These are phyloP conservation scores for Lordiphosa clarofinis DNA, from an alignment of 1,140 invertebrate genomes.

Conservation along the genomic window DNA sequence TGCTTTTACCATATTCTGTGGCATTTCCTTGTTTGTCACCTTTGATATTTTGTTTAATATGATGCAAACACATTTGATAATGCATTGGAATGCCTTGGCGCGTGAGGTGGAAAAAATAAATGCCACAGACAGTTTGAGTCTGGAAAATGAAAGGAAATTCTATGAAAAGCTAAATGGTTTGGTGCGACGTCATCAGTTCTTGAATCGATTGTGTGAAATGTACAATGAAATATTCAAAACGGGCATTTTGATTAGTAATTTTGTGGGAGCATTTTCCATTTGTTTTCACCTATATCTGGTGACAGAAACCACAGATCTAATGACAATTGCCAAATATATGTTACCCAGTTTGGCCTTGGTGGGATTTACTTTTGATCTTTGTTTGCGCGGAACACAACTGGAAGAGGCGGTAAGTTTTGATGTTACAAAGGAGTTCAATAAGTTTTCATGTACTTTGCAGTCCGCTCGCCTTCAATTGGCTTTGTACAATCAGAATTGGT, in stretches of 20 bases:
- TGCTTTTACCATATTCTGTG: slow-evolving; percentile 7
- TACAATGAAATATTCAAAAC: slow-evolving; percentile 54
- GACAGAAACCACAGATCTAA: slow-evolving; percentile 24
- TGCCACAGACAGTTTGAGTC: slow-evolving; percentile 7
- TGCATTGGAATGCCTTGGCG: slow-evolving; percentile 30
- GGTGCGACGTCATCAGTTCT: slow-evolving; percentile 38
- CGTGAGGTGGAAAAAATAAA: slow-evolving; percentile 12
- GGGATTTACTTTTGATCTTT: slow-evolving; percentile 44
- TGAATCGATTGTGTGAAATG: slow-evolving; percentile 33
- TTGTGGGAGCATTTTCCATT: slow-evolving; percentile 38
- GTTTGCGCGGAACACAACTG: slow-evolving; percentile 40
- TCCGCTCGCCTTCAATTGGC: slow-evolving; percentile 16
- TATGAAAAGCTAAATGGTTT: slow-evolving; percentile 9
- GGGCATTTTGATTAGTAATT: slow-evolving; percentile 28
- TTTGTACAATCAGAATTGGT: slow-evolving; percentile 42
- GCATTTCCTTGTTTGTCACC: slow-evolving; percentile 26
- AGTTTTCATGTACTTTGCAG: slow-evolving; percentile 3
- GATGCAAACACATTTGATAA: slow-evolving; percentile 41
- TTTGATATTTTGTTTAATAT: slow-evolving; percentile 40
- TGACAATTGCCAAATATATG: slow-evolving; percentile 22
- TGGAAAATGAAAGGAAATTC: slow-evolving; percentile 3
- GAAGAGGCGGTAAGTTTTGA: slow-evolving; percentile 40
- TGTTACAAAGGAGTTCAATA: no score
- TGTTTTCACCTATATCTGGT: slow-evolving; percentile 53
- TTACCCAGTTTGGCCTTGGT: slow-evolving; percentile 19